Base-by-base conservation (phyloP, 1,140 invertebrate species). In the Aleiodes sp. region DNA sequence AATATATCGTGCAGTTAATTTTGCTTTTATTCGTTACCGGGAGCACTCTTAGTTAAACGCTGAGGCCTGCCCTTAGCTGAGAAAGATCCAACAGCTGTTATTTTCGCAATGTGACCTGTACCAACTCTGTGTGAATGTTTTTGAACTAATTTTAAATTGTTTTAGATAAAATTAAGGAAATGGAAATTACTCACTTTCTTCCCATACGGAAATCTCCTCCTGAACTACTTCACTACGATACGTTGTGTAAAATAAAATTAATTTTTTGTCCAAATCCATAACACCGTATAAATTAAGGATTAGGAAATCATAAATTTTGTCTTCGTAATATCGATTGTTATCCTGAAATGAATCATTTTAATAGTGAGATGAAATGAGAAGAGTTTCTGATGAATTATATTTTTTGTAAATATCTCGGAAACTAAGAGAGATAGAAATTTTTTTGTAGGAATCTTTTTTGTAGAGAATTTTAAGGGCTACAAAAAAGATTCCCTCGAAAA, bases 221-320 rank as follows among this genome's bases (percentile, higher is more conserved):
- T 89, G 86, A 24, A 87, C 73, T 4, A 87, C 76, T 75, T 87
- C 86, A 65, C 83, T 86, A 61, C 83, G 82, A 66, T 86, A 87
- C 0, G 88, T 89, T 73, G 88, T 87, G 77, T 89, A 90, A 66
- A 89, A 84, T 56, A 84, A 88, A 66, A 89, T 71, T 12, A 87
- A 71, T 37, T 87, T 85, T 31, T 75, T 84, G 16, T 85, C 78
- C 6, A 88, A 78, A 75, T 88, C 78, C 1, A 75, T 78, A 16
- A 83, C 78, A 26, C 75, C 78, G 63, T 72, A 83, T 64, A 73
- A 82, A 77, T 82, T 83, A 62, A 65, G 74, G 73, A 69, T 80
- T 64, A 76, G 85, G 77, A 80, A 88, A 76, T 73, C 79, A n/a
- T 82, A 37, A 9, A 86, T 67, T 57, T 84, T 84, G 8, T 81